These are phyloP conservation scores for Trichogramma dendrolimi DNA, from an alignment of 2,888 invertebrate species.

Conservation along the genomic window DNA sequence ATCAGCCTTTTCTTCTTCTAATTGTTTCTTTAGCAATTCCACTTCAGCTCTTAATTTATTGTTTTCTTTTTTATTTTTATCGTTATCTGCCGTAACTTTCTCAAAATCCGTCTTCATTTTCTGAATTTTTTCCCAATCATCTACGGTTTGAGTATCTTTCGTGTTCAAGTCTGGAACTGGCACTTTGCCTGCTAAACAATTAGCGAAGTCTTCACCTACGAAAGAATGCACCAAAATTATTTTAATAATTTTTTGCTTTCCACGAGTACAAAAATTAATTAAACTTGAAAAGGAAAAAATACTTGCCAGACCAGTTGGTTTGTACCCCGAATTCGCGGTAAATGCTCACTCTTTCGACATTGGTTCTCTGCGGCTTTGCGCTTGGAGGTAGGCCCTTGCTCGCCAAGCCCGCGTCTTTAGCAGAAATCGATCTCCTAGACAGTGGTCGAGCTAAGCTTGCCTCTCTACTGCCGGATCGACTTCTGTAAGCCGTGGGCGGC, in stretches of 20 bases:
- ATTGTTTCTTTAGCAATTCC: slow-evolving; percentile 57
- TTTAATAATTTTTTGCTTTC: not conserved
- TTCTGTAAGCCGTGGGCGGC: slow-evolving; percentile 40
- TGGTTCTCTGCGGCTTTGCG: slow-evolving; percentile 53
- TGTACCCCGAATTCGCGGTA: slow-evolving; percentile 77
- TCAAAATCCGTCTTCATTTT: slow-evolving; percentile 58
- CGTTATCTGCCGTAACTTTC: slow-evolving; percentile 55
- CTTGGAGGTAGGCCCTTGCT: slow-evolving; percentile 50
- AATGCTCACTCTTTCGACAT: slow-evolving; percentile 61
- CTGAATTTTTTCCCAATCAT: slow-evolving; percentile 63
- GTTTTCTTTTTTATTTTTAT: slow-evolving; percentile 49
- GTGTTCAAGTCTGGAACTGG: slow-evolving; percentile 50
- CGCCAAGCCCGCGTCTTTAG: slow-evolving; percentile 29
- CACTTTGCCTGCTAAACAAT: slow-evolving; percentile 62
- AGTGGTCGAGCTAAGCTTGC: slow-evolving; percentile 50
- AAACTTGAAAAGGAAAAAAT: not conserved
- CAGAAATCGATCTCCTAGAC: slow-evolving; percentile 34
- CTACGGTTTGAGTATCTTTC: slow-evolving; percentile 64
- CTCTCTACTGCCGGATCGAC: slow-evolving; percentile 55
- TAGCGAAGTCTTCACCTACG: slow-evolving; percentile 60
- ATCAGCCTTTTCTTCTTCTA: slow-evolving; percentile 68
- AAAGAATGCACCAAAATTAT: too few species aligned
- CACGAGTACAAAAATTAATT: not conserved
- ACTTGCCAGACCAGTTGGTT: slow-evolving; percentile 66
- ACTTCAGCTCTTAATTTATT: slow-evolving; percentile 60